Base-by-base conservation (phyloP, 2,113 vertebrate species). In the Amblyornis subalaris region DNA sequence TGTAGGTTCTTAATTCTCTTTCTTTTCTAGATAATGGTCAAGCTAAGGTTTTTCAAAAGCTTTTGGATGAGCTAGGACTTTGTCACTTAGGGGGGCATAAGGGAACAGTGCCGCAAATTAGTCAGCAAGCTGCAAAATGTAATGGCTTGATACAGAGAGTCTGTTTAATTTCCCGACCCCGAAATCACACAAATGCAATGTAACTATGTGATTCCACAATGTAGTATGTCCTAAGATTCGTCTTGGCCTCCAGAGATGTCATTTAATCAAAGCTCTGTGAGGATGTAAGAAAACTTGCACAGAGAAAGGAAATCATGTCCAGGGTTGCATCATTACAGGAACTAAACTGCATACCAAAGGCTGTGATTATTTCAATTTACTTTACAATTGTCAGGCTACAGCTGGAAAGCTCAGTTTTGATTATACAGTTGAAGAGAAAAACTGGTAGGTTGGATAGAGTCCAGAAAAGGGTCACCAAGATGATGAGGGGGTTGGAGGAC, bases 21-120 rank as follows among this genome's bases (percentile, higher is more conserved):
- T 78, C n/a, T 72, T 82, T 76, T 80, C 36, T 18, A 80, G 21
- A 38, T 86, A 4, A 33, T 35, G 18, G 24, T 85, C 14, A 85
- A 57, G 10, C 3, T 60, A 60, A 53, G 19, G 10, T 42, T 85
- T 89, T 76, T 48, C 36, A 50, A 50, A 55, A 44, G 9, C 14
- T 82, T 4, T 19, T 81, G n/a, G 40, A 75, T 72, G 10, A 85
- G 11, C 7, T 48, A 60, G 9, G 8, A 60, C 2, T 77, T 57
- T 54, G 4, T 72, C 42, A 53, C 23, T 12, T 72, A 33, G 31
- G 0, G 7, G 7, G 3, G 14, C 10, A 25, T 29, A 51, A 64
- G 12, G 17, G 54, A 55, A 72, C 4, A 70, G 33, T 38, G 31
- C 3, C 0, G 0, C 1, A 4, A 80, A 45, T 51, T 76, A 54